Evolutionary conservation across 2,797 vertebrate genomes (phyloP).

Genomic region (Acipenser oxyrinchus): DNA sequence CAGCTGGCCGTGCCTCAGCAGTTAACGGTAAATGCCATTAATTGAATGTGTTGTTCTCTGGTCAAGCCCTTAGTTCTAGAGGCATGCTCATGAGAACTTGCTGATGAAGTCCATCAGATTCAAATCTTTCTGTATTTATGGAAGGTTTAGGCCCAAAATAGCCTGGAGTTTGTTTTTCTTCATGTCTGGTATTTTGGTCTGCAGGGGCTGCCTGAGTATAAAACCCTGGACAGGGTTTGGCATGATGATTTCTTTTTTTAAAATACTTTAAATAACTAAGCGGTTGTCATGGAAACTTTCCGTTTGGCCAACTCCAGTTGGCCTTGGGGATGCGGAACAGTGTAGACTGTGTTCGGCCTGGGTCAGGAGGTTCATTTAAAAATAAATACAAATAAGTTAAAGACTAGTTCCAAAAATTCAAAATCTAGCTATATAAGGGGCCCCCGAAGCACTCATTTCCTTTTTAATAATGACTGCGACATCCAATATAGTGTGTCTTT

Average conservation of each 20-base stretch:
- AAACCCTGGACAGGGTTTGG: background rate
- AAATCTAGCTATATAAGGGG: conserved; percentile 15
- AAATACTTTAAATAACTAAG: conserved; percentile 56
- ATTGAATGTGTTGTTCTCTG: too few relatives aligned
- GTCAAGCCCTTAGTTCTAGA: too few relatives aligned
- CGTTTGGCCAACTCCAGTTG: conserved; percentile 47
- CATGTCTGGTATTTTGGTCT: conserved; percentile 20
- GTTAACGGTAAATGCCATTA: too few relatives aligned
- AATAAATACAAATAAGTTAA: background rate
- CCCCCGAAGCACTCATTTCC: conserved; percentile 16
- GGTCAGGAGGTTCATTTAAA: conserved; percentile 39
- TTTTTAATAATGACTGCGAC: conserved; percentile 13
- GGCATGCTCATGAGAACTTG: too few relatives aligned
- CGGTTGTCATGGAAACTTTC: conserved; percentile 66
- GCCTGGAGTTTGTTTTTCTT: conserved; percentile 26
- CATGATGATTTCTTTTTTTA: too few relatives aligned
- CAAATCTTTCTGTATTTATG: background rate
- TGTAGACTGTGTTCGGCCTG: conserved; percentile 54
- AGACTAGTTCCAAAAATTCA: conserved; percentile 6
- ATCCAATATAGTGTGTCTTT: conserved; percentile 8
- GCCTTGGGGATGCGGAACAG: conserved; percentile 50
- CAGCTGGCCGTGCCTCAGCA: too few relatives aligned
- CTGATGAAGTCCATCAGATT: too few relatives aligned
- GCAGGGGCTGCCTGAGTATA: conserved; percentile 4
- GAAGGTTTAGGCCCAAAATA: conserved; percentile 24